Conservation (phyloP, 2,888 invertebrate species). For the Metellina segmentata region DNA sequence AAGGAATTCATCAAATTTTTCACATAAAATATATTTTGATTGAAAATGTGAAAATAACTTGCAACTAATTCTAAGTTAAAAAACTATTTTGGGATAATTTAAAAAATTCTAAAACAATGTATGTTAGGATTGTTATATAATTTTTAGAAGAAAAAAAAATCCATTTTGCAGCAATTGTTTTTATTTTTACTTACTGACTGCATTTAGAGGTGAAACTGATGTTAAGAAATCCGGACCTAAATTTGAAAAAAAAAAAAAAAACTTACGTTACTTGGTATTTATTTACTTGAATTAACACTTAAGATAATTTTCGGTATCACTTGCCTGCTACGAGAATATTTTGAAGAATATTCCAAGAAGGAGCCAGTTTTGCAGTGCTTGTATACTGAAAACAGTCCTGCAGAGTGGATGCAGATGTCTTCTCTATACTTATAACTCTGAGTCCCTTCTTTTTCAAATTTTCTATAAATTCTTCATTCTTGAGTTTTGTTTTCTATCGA, state of each 20-base stretch:
- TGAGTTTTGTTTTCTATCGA: conserved; percentile 8
- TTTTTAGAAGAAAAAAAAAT: no score
- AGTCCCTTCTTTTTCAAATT: conserved; percentile 14
- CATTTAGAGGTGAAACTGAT: conserved; percentile 16
- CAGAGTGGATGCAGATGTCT: neutral
- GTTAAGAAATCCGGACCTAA: conserved; percentile 57
- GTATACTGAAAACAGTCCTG: conserved; percentile 71
- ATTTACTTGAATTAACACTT: neutral
- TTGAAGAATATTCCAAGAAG: conserved; percentile 60
- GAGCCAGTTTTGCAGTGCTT: conserved; percentile 45
- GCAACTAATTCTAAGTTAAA: no score
- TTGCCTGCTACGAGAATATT: conserved; percentile 56
- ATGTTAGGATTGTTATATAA: no score
- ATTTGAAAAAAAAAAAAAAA: no score
- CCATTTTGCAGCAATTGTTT: neutral
- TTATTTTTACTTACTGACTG: conserved; percentile 54
- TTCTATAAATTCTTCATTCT: conserved; percentile 20
- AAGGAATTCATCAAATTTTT: no score
- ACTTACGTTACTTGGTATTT: no score
- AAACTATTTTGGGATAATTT: no score
- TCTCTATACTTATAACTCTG: conserved; percentile 5
- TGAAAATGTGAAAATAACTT: no score
- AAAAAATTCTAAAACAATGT: no score
- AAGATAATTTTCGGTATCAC: neutral
- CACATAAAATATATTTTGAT: no score